Evolutionary conservation across 2,888 invertebrate species (phyloP).

Genomic region (Polyommatus iphigenia): DNA sequence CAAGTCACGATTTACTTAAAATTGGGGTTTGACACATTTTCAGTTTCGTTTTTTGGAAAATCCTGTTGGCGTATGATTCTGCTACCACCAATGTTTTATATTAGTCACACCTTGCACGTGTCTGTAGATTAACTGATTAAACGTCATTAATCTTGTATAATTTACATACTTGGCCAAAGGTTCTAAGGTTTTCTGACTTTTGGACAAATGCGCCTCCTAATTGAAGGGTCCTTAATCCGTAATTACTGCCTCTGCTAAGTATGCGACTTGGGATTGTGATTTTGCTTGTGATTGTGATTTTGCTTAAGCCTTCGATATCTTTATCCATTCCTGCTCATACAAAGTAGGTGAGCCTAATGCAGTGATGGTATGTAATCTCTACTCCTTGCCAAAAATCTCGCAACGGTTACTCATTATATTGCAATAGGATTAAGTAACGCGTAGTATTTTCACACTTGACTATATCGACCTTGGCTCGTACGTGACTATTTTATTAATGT

Average conservation of each 20-base stretch:
- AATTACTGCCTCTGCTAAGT: too few relatives aligned
- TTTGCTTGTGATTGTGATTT: neutral
- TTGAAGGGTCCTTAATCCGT: too few relatives aligned
- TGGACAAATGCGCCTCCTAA: neutral
- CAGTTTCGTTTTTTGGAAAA: neutral
- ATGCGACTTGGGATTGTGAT: neutral
- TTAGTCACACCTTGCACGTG: neutral
- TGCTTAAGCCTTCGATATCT: neutral
- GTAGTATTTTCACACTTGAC: constrained; percentile 9
- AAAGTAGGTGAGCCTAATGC: neutral
- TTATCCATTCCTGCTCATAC: neutral
- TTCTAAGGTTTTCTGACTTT: neutral
- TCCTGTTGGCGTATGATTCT: neutral
- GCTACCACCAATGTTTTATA: neutral
- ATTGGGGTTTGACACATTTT: neutral
- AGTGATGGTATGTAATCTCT: neutral
- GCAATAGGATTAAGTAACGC: constrained; percentile 18
- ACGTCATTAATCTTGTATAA: neutral
- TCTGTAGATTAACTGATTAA: constrained; percentile 1
- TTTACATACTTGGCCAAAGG: neutral
- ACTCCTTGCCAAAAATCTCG: neutral
- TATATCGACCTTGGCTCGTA: neutral
- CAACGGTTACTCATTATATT: constrained; percentile 3
- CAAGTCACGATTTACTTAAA: neutral
- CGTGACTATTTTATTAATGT: constrained; percentile 19